Evolutionary conservation across 2,113 vertebrate genomes (phyloP).

Genomic region (Mirza zaza): DNA sequence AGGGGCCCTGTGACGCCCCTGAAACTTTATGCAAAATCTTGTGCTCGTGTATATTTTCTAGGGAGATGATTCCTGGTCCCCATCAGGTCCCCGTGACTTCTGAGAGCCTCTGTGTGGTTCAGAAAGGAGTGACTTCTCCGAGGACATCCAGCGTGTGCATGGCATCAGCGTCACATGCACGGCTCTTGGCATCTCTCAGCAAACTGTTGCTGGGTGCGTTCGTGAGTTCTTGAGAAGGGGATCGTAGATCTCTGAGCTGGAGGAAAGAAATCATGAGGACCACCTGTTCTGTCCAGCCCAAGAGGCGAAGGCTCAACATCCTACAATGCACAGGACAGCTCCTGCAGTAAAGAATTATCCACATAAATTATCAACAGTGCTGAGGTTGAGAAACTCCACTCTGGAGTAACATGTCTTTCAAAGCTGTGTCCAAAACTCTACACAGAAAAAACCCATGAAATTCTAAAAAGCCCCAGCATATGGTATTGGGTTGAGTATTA

Average conservation of each 20-base stretch:
- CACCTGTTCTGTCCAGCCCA: background rate
- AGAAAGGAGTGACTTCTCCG: background rate
- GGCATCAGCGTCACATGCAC: background rate
- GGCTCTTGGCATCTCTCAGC: background rate
- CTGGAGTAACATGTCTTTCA: background rate
- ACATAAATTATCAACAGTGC: background rate
- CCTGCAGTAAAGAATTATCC: background rate
- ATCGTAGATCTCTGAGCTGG: background rate
- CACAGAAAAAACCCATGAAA: too few species aligned
- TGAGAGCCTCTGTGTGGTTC: background rate
- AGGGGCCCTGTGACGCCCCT: too few species aligned
- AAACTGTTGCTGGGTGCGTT: background rate
- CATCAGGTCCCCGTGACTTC: background rate
- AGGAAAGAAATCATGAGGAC: background rate
- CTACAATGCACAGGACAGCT: rapidly evolving
- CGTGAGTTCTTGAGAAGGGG: too few species aligned
- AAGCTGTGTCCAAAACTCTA: background rate
- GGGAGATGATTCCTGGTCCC: background rate
- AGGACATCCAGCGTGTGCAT: background rate
- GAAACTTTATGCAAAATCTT: background rate
- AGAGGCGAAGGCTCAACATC: background rate
- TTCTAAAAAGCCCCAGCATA: background rate
- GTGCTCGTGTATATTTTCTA: background rate
- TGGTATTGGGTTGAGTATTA: background rate
- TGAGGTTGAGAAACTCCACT: too few species aligned